Base-by-base conservation (phyloP, 53 echinoderm and acorn worm genomes). In the Mesocentrotus franciscanus region DNA sequence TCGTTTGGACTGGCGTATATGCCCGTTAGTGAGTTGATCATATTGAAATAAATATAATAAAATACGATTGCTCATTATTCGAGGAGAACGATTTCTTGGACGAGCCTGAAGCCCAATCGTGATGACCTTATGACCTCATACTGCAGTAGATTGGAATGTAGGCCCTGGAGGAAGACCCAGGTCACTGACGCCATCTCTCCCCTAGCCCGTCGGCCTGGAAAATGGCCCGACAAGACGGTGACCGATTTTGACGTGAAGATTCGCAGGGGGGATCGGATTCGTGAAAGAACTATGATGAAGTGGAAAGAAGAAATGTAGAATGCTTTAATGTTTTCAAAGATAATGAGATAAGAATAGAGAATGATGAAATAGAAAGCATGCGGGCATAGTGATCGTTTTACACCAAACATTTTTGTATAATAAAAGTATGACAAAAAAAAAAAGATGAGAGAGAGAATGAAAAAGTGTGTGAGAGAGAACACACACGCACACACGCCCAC, bases 101-200 rank as follows among this genome's bases (percentile, higher is more conserved):
- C 84, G 84, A 87, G 58, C 58, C 58, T 87, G 59, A 87, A 87
- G 58, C 87, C 27, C 56, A 58, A 58, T 58, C 58, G 87, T 7
- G 87, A 87, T 87, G 87, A 59, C 87, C 87, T 58, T 87, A 13
- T 57, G 87, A 87, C 87, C 87, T 58, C 58, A 26, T n/a, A 27
- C 87, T 87, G 34, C 13, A 58, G 87, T 58, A 91, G 91, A 61
- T 91, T 62, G 91, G 91, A 91, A 91, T 91, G 91, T 91, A 91
- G 91, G 66, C 61, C 64, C 91, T 62, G 66, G 39, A 87, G 87
- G 58, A 87, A 62, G 91, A 91, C 66, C 91, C 91, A 66, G 91
- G 91, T 64, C 91, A 62, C 91, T 29, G 91, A 62, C 91, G 91
- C 91, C 91, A 66, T 87, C 87, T 87, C 87, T 20, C 87, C 87